Conservation (phyloP, 1,140 invertebrate species). For the Pogonognathellus flavescens region DNA sequence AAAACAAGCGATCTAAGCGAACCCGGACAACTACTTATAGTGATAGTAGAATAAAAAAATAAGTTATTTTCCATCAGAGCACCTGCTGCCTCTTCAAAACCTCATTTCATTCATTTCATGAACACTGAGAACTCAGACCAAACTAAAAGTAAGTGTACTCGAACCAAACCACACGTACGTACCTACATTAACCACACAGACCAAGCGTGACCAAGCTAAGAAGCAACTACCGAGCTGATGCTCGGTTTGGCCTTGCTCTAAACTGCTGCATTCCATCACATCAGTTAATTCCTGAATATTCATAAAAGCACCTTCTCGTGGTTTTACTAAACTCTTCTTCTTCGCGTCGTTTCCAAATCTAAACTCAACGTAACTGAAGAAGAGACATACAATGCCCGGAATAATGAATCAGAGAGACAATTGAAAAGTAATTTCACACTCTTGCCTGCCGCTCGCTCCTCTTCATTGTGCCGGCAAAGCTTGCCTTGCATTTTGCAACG, state of each 20-base stretch:
- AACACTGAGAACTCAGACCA: background rate
- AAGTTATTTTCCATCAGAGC: constrained; percentile 41
- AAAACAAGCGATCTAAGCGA: background rate
- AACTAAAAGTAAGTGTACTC: constrained; percentile 23
- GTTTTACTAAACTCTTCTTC: constrained; percentile 5
- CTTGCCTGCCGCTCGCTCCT: background rate
- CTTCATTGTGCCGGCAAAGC: too few relatives aligned
- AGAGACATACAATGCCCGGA: constrained; percentile 4
- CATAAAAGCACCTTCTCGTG: constrained; percentile 43
- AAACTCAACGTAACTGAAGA: constrained; percentile 24
- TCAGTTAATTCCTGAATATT: constrained; percentile 49
- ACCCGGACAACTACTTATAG: background rate
- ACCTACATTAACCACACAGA: background rate
- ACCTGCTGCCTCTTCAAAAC: constrained; percentile 17
- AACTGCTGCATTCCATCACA: constrained; percentile 21
- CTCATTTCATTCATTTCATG: background rate
- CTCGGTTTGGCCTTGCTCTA: background rate
- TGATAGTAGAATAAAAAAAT: constrained; percentile 41
- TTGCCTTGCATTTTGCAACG: background rate
- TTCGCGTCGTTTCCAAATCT: background rate
- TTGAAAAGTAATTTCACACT: constrained; percentile 50
- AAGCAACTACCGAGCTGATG: background rate
- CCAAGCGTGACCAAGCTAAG: background rate
- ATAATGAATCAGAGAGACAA: constrained; percentile 44
- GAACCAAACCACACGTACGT: background rate